Evolutionary conservation across 2,888 invertebrate genomes (phyloP), one percentile per base, ranked within the genome.

Genomic region (Arrhopalites spinosus): DNA sequence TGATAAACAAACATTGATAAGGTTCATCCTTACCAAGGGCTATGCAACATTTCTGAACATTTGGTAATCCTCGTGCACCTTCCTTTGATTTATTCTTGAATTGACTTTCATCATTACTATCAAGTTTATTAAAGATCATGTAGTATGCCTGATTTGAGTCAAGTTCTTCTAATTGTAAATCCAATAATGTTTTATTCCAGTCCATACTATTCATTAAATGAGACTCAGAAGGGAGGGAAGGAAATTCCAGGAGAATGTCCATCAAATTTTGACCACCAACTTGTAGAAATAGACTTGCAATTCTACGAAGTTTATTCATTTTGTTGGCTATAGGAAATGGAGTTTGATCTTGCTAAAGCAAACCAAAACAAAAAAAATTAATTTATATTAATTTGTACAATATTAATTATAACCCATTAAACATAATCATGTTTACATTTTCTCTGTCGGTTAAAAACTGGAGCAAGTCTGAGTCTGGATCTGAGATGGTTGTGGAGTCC

Each of bases 261-360:
- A 30, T 30, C 30, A 63, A 30, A n/a, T 63, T 63, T 11, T 63
- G 23, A 25, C 63, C 30, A 25, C 61, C 59, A 17, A 45, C 43
- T 56, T 71, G 43, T 30, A 71, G 11, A 3, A 71, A 71, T 2
- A 71, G 15, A 25, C 71, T 71, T 1, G 71, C 71, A 11, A 71
- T 61, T 30, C 71, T 13, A 5, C 71, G 59, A 2, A 71, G 20
- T 25, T 20, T 36, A 1, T 71, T 27, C 23, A 71, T 29, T 23
- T 43, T n/a, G 0, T 30, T 27, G 5, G 30, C 25, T 13, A 30
- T 61, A 2, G 71, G 56, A 27, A 71, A 59, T n/a, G 30, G 64
- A 8, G 30, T 11, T 25, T 64, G 64, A 30, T 64, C 27, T 64
- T 64, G 30, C 64, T 36, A 15, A 17, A 61, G 61, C 15, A 11